phyloP scores from a whole-genome alignment of 2,888 invertebrate species.

The Apotomis turbidana region DNA sequence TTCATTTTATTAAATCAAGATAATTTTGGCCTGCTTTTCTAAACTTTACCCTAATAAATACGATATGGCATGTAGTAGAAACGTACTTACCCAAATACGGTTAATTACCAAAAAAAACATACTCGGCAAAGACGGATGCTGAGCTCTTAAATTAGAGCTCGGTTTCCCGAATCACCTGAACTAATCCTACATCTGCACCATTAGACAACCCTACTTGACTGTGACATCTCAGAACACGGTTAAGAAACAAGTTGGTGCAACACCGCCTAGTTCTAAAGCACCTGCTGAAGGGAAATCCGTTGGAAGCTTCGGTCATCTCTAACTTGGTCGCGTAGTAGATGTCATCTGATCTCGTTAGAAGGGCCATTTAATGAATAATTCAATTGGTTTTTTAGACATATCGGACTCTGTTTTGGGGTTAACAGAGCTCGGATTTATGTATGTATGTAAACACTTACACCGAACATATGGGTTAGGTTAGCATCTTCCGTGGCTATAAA shows the following conservation, averaged over 20 bases:
- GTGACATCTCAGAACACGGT: slow-evolving; percentile 47
- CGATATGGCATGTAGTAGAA: background rate
- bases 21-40: slow-evolving; percentile 2
- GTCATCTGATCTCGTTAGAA: slow-evolving; percentile 45
- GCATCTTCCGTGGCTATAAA: slow-evolving; percentile 9
- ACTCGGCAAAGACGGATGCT: background rate
- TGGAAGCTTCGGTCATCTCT: slow-evolving; percentile 16
- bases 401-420: slow-evolving; percentile 51
- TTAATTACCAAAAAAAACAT: background rate
- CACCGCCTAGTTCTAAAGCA: slow-evolving; percentile 39
- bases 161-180: slow-evolving; percentile 9
- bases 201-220: slow-evolving; percentile 35
- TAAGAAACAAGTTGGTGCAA: slow-evolving; percentile 47
- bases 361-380: slow-evolving; percentile 51
- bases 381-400: slow-evolving; percentile 48
- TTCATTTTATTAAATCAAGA: too few species aligned
- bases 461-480: background rate
- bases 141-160: slow-evolving; percentile 4
- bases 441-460: slow-evolving; percentile 21
- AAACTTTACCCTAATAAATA: background rate
- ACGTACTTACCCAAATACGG: background rate
- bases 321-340: slow-evolving; percentile 35
- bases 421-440: slow-evolving; percentile 45
- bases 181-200: slow-evolving; percentile 24
- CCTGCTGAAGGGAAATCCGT: background rate